A percentile compares a stretch with the other conserved stretches of the same genome.
Evolutionary conservation across 2,888 invertebrate genomes (phyloP).

Genomic region (Scaptodrosophila latifasciaeformis): DNA sequence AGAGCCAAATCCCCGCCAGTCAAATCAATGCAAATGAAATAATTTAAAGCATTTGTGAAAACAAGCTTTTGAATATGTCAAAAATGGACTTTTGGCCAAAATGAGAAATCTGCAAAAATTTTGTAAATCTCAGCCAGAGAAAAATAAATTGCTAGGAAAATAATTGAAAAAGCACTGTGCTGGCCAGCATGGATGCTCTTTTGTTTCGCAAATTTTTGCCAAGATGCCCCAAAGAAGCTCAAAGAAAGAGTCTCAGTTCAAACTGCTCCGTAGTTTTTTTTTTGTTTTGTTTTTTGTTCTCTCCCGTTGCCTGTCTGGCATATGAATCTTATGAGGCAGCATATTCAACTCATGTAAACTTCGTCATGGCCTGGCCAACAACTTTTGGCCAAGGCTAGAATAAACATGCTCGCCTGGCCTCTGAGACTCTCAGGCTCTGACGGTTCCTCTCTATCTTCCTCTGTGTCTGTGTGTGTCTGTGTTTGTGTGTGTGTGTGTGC

Average conservation of each 20-base stretch:
- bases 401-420: constrained; percentile 39
- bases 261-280: no score
- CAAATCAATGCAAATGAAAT: neutral
- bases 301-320: neutral
- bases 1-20: no score
- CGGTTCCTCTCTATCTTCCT: neutral
- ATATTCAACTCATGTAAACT: neutral
- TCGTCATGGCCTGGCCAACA: constrained; percentile 1
- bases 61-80: neutral
- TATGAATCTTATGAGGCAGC: no score
- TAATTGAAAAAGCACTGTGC: no score
- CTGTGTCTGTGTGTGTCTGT: neutral
- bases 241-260: no score
- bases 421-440: constrained; percentile 7
- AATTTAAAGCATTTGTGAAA: constrained; percentile 8
- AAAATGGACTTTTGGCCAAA: no score
- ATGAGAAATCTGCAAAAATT: no score
- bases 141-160: no score
- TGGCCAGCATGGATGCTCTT: no score
- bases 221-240: no score
- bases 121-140: no score
- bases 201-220: no score
- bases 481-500: constrained; percentile 12
- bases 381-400: constrained; percentile 29
- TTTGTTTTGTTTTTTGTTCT: constrained; percentile 11